A percentile compares a stretch with the other conserved stretches of the same genome.
These are phyloP conservation scores for Margaritifera margaritifera DNA, from an alignment of 2,888 invertebrate species.

Conservation along the genomic window DNA sequence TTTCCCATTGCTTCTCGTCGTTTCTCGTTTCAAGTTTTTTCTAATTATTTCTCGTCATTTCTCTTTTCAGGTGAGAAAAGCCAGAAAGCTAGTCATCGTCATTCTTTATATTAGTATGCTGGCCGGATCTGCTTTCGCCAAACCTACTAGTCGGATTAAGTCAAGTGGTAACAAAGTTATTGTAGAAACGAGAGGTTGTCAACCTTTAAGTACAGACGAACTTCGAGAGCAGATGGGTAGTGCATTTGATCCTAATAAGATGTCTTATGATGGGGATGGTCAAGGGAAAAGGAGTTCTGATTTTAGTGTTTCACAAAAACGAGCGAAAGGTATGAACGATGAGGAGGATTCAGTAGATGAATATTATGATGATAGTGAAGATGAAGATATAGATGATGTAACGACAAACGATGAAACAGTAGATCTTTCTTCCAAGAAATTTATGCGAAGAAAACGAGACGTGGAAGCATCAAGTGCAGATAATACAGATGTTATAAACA, in stretches of 20 bases:
- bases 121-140: conserved; percentile 34
- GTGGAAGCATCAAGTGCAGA: conserved; percentile 6
- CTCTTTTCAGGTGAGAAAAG: conserved; percentile 39
- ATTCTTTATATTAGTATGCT: conserved; percentile 39
- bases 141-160: conserved; percentile 25
- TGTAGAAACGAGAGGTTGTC: conserved; percentile 42
- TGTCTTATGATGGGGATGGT: conserved; percentile 46
- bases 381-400: conserved; percentile 24
- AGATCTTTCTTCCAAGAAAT: conserved; percentile 26
- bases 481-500: not conserved
- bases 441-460: conserved; percentile 46
- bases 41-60: conserved; percentile 5
- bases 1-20: too few species aligned
- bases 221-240: conserved; percentile 49
- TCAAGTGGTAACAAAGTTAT: conserved; percentile 25
- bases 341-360: conserved; percentile 26
- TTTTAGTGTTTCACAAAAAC: not conserved
- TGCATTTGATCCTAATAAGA: conserved; percentile 51
- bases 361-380: conserved; percentile 24
- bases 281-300: conserved; percentile 7
- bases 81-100: conserved; percentile 35
- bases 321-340: conserved; percentile 36
- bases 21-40: too few species aligned
- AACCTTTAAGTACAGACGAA: conserved; percentile 40
- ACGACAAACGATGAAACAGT: conserved; percentile 39